These are phyloP conservation scores for Volucella bombylans DNA, from an alignment of 2,888 invertebrate genomes.

Conservation along the genomic window DNA sequence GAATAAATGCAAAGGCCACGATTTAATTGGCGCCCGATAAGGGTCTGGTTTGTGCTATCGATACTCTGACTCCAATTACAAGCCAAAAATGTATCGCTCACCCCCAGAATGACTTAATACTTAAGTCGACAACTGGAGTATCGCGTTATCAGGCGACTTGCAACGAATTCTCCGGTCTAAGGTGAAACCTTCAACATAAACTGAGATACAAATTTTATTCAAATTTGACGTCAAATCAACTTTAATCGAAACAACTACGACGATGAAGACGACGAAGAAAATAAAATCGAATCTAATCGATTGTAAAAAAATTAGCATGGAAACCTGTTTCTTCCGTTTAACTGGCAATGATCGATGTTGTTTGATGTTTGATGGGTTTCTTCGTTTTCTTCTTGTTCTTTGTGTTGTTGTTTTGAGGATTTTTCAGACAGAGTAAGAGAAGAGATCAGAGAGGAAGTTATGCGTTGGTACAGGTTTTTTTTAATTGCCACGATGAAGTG, in stretches of 20 bases:
- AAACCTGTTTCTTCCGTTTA: conserved; percentile 33
- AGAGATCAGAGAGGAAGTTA: too few relatives aligned
- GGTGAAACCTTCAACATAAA: conserved; percentile 1
- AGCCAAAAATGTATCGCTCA: conserved; percentile 22
- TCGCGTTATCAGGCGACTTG: conserved; percentile 44
- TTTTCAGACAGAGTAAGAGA: too few relatives aligned
- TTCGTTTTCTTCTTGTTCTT: neutral
- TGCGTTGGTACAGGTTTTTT: too few relatives aligned
- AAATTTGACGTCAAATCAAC: conserved; percentile 40
- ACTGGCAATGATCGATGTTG: conserved; percentile 48
- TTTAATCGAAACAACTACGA: conserved; percentile 34
- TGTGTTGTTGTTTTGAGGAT: too few relatives aligned
- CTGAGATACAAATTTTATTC: conserved; percentile 34
- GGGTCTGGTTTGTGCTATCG: conserved; percentile 38
- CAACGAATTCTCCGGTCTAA: neutral
- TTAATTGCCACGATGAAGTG: too few relatives aligned
- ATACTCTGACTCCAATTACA: neutral
- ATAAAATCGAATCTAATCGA: too few relatives aligned
- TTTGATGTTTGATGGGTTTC: conserved; percentile 51
- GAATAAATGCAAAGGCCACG: conserved; percentile 24
- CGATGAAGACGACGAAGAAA: conserved; percentile 4
- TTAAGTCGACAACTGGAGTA: neutral
- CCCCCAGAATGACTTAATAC: conserved; percentile 30
- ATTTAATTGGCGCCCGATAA: conserved; percentile 44
- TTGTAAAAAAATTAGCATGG: conserved; percentile 34